These are phyloP conservation scores for Papilio glaucus DNA, from an alignment of 1,140 invertebrate genomes.

Conservation along the genomic window DNA sequence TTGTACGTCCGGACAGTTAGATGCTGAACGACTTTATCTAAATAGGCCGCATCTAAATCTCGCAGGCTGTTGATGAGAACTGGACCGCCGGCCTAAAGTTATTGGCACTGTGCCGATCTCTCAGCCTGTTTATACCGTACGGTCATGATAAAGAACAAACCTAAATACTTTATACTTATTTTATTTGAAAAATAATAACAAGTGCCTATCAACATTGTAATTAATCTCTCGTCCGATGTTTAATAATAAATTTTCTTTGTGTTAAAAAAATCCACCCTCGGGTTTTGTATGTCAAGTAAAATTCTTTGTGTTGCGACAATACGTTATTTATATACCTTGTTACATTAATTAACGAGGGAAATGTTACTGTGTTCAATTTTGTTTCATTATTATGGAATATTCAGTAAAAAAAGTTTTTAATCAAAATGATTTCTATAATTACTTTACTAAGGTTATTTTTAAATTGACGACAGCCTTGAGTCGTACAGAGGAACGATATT, in stretches of 20 bases:
- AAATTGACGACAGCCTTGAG: background rate
- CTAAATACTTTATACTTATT: too few species aligned
- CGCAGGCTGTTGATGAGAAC: too few species aligned
- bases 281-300: slow-evolving; percentile 10
- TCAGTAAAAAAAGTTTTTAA: background rate
- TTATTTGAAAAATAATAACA: too few species aligned
- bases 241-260: slow-evolving; percentile 11
- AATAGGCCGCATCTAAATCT: too few species aligned
- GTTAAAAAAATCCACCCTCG: background rate
- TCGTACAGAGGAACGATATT: too few species aligned
- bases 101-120: too few species aligned
- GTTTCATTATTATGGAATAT: background rate
- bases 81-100: too few species aligned
- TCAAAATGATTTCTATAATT: too few species aligned
- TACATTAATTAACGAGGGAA: slow-evolving; percentile 9
- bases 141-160: too few species aligned
- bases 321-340: background rate
- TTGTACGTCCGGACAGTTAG: too few species aligned
- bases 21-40: too few species aligned
- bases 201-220: background rate
- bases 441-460: background rate
- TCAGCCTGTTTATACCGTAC: too few species aligned
- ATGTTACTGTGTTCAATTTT: background rate
- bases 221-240: background rate
- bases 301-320: slow-evolving; percentile 2